Evolutionary conservation across 92 coral and sea anemone species (phyloP).

Genomic region (Heliopora coerulea): DNA sequence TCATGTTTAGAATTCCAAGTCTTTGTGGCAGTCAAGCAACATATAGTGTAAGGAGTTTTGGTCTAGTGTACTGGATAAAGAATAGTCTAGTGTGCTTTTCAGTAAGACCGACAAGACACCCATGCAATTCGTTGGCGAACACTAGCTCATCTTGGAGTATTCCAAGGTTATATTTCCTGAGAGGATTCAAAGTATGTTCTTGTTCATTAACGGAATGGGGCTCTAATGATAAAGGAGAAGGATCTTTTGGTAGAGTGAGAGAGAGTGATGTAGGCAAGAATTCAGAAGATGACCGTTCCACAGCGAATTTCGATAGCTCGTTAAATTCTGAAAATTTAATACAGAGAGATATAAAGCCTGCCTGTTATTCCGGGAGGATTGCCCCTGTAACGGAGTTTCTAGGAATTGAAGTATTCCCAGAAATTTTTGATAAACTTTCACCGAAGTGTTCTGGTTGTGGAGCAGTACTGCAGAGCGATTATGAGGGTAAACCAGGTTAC

Average conservation of each 20-base stretch:
- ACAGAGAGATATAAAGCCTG: too few species aligned
- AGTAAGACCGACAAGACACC: too few species aligned
- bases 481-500: conserved; percentile 64
- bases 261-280: not conserved
- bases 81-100: too few species aligned
- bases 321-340: not conserved
- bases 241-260: not conserved
- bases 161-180: not conserved
- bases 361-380: too few species aligned
- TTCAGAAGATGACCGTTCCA: not conserved
- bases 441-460: conserved; percentile 95
- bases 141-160: not conserved
- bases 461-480: conserved; percentile 78
- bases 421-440: conserved; percentile 61
- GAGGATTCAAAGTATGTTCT: conserved; percentile 10
- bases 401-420: conserved; percentile 56
- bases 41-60: too few species aligned
- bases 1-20: too few species aligned
- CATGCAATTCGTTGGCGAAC: too few species aligned
- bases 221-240: not conserved
- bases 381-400: conserved; percentile 9
- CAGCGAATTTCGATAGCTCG: not conserved
- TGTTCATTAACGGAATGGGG: not conserved
- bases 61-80: too few species aligned
- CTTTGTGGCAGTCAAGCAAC: too few species aligned